Evolutionary conservation across 2,888 invertebrate genomes (phyloP).

Genomic region (Salpingus planirostris): DNA sequence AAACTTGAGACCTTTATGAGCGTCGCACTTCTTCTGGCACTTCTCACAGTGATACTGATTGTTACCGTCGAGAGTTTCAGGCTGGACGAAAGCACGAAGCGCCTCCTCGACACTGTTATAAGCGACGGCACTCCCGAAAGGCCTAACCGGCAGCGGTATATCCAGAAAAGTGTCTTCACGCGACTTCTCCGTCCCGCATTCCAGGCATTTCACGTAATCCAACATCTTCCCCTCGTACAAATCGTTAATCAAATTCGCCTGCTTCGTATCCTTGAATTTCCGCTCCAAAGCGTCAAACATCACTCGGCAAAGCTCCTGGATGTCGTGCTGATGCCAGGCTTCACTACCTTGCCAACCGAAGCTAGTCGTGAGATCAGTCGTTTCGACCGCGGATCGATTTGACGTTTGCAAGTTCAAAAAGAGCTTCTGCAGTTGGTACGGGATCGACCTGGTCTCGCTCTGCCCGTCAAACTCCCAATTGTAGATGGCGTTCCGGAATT

Average conservation of each 20-base stretch:
- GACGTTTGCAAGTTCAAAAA: conserved; percentile 78
- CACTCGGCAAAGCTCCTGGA: conserved; percentile 80
- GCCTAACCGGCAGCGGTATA: conserved; percentile 75
- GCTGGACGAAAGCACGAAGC: conserved; percentile 70
- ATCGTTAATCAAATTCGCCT: conserved; percentile 71
- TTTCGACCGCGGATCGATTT: conserved; percentile 68
- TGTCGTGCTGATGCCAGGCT: conserved; percentile 89
- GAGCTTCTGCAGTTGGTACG: conserved; percentile 76
- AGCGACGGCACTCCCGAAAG: conserved; percentile 67
- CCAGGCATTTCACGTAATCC: conserved; percentile 82
- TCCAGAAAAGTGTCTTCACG: conserved; percentile 77
- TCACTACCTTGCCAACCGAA: conserved; percentile 88
- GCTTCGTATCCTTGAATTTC: conserved; percentile 73
- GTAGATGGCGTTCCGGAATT: conserved; percentile 82
- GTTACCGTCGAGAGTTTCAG: conserved; percentile 71
- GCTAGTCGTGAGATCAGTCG: conserved; percentile 76
- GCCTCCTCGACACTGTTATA: conserved; percentile 78
- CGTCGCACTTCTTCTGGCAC: conserved; percentile 79
- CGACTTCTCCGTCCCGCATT: conserved; percentile 75
- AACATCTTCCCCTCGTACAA: conserved; percentile 70
- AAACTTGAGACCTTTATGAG: conserved; percentile 84
- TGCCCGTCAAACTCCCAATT: conserved; percentile 71
- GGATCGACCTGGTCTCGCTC: conserved; percentile 66
- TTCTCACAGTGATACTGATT: conserved; percentile 84
- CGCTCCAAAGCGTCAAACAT: conserved; percentile 86